Conservation (phyloP, 2,888 invertebrate species). For the Dolichopus griseipennis region DNA sequence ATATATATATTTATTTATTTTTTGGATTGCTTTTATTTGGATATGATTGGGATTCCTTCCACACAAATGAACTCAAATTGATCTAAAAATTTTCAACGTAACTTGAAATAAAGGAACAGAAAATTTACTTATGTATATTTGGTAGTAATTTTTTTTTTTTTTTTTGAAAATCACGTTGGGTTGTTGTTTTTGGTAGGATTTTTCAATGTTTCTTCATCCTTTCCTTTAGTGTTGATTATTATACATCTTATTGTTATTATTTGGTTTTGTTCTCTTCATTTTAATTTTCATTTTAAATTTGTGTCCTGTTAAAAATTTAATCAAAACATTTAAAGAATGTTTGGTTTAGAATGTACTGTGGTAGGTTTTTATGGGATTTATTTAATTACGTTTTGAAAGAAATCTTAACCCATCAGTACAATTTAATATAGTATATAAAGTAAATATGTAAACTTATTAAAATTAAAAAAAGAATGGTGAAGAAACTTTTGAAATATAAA, state of each 20-base stretch:
- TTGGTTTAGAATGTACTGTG: too few relatives aligned
- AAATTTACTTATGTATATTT: slow-evolving; percentile 1
- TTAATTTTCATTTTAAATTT: background rate
- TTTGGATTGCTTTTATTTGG: background rate
- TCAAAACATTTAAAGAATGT: background rate
- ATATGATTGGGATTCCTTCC: background rate
- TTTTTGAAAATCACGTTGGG: too few relatives aligned
- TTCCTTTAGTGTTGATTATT: too few relatives aligned
- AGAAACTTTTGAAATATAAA: too few relatives aligned
- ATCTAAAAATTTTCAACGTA: background rate
- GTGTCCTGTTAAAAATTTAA: too few relatives aligned
- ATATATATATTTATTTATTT: background rate
- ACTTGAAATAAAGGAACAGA: background rate
- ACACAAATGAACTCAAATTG: background rate
- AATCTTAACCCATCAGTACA: background rate
- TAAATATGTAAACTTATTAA: too few relatives aligned
- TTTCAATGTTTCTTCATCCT: too few relatives aligned
- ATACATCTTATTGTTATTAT: background rate
- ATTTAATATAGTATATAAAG: too few relatives aligned
- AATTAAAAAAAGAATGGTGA: too few relatives aligned
- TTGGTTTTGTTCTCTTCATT: background rate
- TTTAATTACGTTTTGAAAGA: too few relatives aligned
- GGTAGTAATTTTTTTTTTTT: background rate
- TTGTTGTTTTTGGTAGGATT: too few relatives aligned
- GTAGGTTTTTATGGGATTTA: too few relatives aligned